Evolutionary conservation across 2,797 vertebrate species (phyloP).

Genomic region (Pteronotus mesoamericanus): DNA sequence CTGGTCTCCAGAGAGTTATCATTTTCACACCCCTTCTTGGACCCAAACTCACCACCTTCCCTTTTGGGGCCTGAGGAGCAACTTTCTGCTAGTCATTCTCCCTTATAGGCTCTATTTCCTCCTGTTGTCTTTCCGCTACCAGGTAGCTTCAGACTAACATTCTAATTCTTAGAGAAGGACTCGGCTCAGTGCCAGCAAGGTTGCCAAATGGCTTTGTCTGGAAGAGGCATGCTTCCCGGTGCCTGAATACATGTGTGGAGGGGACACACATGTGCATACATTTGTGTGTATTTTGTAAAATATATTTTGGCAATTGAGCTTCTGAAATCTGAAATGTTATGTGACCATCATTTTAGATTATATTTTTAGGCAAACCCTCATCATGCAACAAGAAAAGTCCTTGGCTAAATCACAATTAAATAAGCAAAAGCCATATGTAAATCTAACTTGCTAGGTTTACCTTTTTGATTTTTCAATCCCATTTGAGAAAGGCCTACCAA

Average conservation of each 20-base stretch:
- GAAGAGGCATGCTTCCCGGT: not conserved
- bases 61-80: not conserved
- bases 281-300: not conserved
- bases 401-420: not conserved
- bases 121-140: not conserved
- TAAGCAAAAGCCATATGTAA: not conserved
- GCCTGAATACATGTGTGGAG: not conserved
- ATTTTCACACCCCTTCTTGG: not conserved
- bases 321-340: not conserved
- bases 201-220: not conserved
- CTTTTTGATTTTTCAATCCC: not conserved
- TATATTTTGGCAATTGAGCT: not conserved
- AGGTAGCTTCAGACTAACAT: not conserved
- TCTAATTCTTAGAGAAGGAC: not conserved
- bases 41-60: fast-evolving
- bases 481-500: not conserved
- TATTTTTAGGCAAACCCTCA: not conserved
- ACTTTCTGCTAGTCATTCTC: not conserved
- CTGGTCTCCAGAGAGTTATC: fast-evolving
- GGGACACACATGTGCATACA: fast-evolving
- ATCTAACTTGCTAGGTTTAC: not conserved
- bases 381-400: not conserved
- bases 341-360: not conserved
- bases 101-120: not conserved
- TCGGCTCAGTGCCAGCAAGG: not conserved